Base-by-base conservation (phyloP, 2,888 invertebrate species). In the Dasypolia templi region DNA sequence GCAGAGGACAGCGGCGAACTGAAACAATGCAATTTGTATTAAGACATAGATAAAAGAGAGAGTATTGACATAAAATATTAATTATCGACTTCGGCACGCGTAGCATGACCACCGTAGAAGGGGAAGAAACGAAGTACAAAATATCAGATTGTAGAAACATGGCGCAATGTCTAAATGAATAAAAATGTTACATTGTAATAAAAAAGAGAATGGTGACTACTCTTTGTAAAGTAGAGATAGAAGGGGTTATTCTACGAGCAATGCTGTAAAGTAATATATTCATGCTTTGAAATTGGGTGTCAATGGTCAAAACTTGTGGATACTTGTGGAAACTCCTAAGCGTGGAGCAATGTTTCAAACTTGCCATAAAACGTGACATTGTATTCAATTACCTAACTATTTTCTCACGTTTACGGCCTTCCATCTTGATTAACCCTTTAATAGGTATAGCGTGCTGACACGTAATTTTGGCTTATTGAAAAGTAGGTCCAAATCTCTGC, bases 1-100 rank as follows among this genome's bases (percentile, higher is more conserved):
- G 89, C 93, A 92, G 78, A 93, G 75, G 74, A 92, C 69, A 58
- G 89, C 86, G n/a, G 85, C 71, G 68, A 92, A 79, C 94, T 94
- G 91, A 11, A 92, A 91, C 56, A 76, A 76, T 17, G 6, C 0
- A 44, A 66, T 49, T 39, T 35, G 22, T 0, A 9, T 32, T 68
- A 61, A 26, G 42, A 7, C 9, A 53, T 22, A 26, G 35, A n/a
- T 32, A 32, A 6, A 19, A 3, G 0, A 58, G 3, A 49, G 22
- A 1, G 0, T 56, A 19, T 32, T 4, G 29, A 0, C 0, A 32
- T 55, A 9, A 19, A 7, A 56, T 56, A 56, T 55, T n/a, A n/a
- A n/a, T 29, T 29, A 17, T 17, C 9, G 29, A 3, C 26, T 29
- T 3, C 29, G 2, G 26, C 26, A 55, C 29, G 7, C 7, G 17